phyloP scores from a whole-genome alignment of 2,113 vertebrate species.

The Coryphaenoides rupestris region DNA sequence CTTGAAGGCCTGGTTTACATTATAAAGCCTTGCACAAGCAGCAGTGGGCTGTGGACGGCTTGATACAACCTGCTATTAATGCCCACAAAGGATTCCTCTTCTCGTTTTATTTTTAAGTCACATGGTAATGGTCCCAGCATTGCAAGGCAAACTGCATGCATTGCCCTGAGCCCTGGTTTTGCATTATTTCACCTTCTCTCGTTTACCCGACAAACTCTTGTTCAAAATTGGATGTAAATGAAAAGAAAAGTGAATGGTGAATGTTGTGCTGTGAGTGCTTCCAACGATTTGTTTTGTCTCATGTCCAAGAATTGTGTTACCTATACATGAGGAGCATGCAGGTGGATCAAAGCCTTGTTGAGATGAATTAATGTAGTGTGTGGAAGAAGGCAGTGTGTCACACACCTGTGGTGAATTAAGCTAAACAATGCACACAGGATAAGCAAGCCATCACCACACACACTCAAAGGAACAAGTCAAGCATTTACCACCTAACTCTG shows the following conservation, averaged over 20 bases:
- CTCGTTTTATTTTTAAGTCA: slow-evolving; percentile 24
- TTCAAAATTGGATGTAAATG: slow-evolving; percentile 18
- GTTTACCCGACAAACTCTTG: slow-evolving; percentile 46
- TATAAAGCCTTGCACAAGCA: slow-evolving; percentile 44
- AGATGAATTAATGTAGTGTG: slow-evolving; percentile 10
- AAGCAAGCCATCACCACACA: no score
- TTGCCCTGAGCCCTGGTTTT: slow-evolving; percentile 50
- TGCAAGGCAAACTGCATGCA: slow-evolving; percentile 65
- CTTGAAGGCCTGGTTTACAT: slow-evolving; percentile 38
- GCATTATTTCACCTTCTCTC: slow-evolving; percentile 28
- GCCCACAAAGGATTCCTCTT: slow-evolving; percentile 39
- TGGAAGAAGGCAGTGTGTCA: no score
- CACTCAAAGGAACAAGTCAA: no score
- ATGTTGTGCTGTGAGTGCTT: slow-evolving; percentile 1
- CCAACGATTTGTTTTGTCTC: not conserved
- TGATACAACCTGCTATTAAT: slow-evolving; percentile 38
- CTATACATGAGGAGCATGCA: slow-evolving; percentile 49
- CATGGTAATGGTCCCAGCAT: slow-evolving; percentile 40
- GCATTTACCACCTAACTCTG: no score
- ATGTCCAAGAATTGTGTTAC: slow-evolving; percentile 12
- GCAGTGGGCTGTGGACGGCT: slow-evolving; percentile 39
- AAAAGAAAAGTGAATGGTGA: slow-evolving; percentile 35
- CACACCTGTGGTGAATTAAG: no score
- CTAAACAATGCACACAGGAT: no score
- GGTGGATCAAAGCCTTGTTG: slow-evolving; percentile 30